phyloP scores from a whole-genome alignment of 2,888 invertebrate species.

The Sipunculus nudus region DNA sequence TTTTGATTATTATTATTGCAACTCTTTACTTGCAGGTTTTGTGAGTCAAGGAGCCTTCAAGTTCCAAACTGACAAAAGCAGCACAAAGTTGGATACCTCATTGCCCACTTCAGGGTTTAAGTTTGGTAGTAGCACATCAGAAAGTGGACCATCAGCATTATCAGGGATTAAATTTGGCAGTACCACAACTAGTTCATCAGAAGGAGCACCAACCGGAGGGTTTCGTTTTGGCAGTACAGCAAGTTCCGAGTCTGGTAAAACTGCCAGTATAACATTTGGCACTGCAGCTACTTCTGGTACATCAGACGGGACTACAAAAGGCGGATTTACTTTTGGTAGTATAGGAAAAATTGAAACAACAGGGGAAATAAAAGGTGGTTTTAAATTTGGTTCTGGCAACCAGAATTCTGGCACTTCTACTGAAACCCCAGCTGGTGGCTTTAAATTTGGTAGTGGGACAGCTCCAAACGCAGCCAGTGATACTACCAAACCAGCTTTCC shows the following conservation, averaged over 20 bases:
- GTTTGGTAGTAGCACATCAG: not conserved
- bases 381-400: not conserved
- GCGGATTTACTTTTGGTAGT: slow-evolving; percentile 7
- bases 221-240: too few relatives aligned
- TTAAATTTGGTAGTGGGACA: too few relatives aligned
- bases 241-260: too few relatives aligned
- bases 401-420: not conserved
- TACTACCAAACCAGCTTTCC: too few relatives aligned
- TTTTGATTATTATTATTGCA: too few relatives aligned
- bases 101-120: not conserved
- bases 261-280: too few relatives aligned
- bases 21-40: too few relatives aligned
- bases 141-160: not conserved
- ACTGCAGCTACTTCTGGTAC: not conserved
- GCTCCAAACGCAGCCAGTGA: too few relatives aligned
- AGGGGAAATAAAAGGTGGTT: slow-evolving; percentile 1
- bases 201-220: not conserved
- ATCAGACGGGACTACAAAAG: not conserved
- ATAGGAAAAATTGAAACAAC: not conserved
- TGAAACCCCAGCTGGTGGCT: too few relatives aligned
- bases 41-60: too few relatives aligned
- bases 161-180: not conserved
- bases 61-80: too few relatives aligned
- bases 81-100: too few relatives aligned
- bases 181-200: not conserved